phyloP scores from a whole-genome alignment of 2,797 vertebrate genomes.

The Staurois parvus region DNA sequence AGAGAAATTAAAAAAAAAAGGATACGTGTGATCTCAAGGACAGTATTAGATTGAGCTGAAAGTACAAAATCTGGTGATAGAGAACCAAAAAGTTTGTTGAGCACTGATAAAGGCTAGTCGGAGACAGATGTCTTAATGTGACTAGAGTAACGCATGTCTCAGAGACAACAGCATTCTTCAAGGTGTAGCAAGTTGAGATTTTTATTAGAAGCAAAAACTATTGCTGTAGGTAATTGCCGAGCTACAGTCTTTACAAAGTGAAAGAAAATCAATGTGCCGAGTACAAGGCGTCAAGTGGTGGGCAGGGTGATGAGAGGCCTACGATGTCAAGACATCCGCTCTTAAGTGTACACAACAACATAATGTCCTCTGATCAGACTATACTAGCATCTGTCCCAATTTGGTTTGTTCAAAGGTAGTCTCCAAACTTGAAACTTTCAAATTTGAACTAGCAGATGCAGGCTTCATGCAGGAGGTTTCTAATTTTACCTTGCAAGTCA shows the following conservation, averaged over 20 bases:
- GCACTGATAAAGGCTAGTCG: neutral
- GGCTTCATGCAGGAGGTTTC: no score
- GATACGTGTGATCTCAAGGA: neutral
- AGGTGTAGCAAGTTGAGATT: slow-evolving; percentile 44
- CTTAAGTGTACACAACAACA: neutral
- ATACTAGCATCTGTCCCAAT: no score
- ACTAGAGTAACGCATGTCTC: neutral
- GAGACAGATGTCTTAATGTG: slow-evolving; percentile 8
- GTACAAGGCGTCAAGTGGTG: slow-evolving; percentile 66
- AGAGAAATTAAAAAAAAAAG: no score
- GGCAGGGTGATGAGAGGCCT: slow-evolving; percentile 45
- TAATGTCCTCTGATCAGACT: neutral
- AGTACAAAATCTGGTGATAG: neutral
- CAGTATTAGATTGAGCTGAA: neutral
- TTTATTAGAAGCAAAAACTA: slow-evolving; percentile 68
- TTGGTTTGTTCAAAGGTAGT: no score
- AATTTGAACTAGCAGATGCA: no score
- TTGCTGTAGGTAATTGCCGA: slow-evolving; percentile 69
- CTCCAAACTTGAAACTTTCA: no score
- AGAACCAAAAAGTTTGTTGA: neutral
- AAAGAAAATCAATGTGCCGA: slow-evolving; percentile 72
- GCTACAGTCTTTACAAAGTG: slow-evolving; percentile 69
- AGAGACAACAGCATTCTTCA: slow-evolving; percentile 11
- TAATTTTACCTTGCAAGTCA: no score
- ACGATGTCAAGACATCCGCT: neutral